Conservation (phyloP, 2,888 invertebrate species). For the Matsumyia berberina region DNA sequence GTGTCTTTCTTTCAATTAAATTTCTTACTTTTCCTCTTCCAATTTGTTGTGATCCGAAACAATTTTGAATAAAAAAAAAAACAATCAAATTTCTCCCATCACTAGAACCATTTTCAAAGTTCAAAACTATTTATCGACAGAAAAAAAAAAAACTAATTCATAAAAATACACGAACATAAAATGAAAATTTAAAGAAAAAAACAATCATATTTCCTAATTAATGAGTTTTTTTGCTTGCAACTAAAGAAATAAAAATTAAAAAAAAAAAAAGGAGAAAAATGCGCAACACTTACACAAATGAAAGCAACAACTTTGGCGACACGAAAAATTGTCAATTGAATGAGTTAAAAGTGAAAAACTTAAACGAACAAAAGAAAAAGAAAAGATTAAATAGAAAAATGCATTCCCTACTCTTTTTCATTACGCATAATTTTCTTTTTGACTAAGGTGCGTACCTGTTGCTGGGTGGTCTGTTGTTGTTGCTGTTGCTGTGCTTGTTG, state of each 20-base stretch:
- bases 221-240: slow-evolving; percentile 30
- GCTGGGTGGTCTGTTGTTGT: slow-evolving; percentile 80
- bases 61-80: slow-evolving; percentile 23
- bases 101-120: slow-evolving; percentile 66
- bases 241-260: slow-evolving; percentile 36
- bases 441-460: slow-evolving; percentile 84
- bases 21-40: slow-evolving; percentile 49
- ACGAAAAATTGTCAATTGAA: slow-evolving; percentile 6
- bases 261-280: slow-evolving; percentile 33
- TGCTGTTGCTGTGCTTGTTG: slow-evolving; percentile 80
- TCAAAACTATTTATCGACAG: slow-evolving; percentile 20
- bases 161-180: slow-evolving; percentile 4
- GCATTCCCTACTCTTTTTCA: slow-evolving; percentile 82
- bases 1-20: slow-evolving; percentile 52
- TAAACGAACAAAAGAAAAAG: slow-evolving; percentile 14
- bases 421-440: slow-evolving; percentile 84
- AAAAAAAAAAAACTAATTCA: slow-evolving; percentile 29
- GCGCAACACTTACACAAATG: slow-evolving; percentile 53
- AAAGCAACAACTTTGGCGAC: slow-evolving; percentile 55
- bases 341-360: neutral
- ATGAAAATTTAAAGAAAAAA: slow-evolving; percentile 4
- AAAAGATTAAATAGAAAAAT: slow-evolving; percentile 41
- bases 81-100: slow-evolving; percentile 40
- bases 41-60: slow-evolving; percentile 40
- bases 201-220: neutral